Evolutionary conservation across 1,140 invertebrate genomes (phyloP), one percentile per base, ranked within the genome.

Genomic region (Pinna nobilis): DNA sequence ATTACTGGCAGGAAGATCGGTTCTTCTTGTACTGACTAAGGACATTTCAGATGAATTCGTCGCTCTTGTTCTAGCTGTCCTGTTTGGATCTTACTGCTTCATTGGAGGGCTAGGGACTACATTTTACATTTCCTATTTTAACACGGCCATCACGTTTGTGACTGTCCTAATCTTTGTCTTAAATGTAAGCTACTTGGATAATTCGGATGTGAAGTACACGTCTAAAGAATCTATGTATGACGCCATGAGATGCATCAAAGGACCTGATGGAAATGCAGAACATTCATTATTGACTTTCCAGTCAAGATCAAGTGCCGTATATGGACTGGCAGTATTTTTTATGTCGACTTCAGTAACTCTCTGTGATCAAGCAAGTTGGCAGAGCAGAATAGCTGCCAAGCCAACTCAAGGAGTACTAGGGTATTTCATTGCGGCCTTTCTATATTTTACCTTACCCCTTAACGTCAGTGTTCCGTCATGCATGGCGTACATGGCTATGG

Each of bases 81-180:
- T 85, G n/a, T 83, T 85, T 66, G 86, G 85, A 2, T 83, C 84
- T 39, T 89, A 89, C 79, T 89, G 87, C 25, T 78, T 88, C 28
- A 83, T 88, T 23, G 88, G 88, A 9, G 88, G 88, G 9, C 80
- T 89, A 9, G 88, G 88, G 15, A 84, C 88, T 15, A 87, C 88
- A 0, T 89, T 89, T 59, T 88, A 89, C 71, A 86, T 89, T 18
- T 88, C 87, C 37, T 89, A 89, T 74, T 88, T 88, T 83, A 88
- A 87, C 71, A 81, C 86, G 0, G 79, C 74, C 33, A 64, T 89
- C 49, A 86, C 88, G 41, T 87, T 87, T 51, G 60, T 82, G 2
- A 33, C 33, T 60, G 57, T n/a, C 33, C 25, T 20, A 35, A 20
- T 35, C 30, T 60, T 60, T 60, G 18, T 23, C 30, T 32, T 11